A percentile compares a stretch with the other conserved stretches of the same genome.
These are phyloP conservation scores for Benthosema pterotum DNA, from an alignment of 2,797 vertebrate species.

Conservation along the genomic window DNA sequence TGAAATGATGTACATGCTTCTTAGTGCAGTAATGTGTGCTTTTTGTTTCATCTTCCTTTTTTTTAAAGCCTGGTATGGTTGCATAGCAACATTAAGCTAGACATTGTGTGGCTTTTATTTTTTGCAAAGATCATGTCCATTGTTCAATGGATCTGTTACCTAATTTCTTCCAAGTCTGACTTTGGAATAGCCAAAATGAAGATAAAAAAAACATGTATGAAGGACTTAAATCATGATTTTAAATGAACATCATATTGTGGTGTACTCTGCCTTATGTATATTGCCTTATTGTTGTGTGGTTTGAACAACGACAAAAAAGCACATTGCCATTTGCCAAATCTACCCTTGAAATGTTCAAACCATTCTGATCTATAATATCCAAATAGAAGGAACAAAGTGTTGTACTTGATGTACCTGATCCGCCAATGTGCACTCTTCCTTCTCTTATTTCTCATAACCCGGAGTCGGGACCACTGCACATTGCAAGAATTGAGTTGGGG, in stretches of 20 bases:
- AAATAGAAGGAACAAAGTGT: background rate
- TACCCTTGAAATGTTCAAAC: background rate
- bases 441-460: background rate
- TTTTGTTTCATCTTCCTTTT: background rate
- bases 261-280: background rate
- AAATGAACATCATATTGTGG: background rate
- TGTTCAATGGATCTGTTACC: background rate
- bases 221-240: background rate
- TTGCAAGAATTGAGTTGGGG: background rate
- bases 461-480: background rate
- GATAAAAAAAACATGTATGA: background rate
- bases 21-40: background rate
- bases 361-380: background rate
- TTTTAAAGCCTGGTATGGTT: background rate
- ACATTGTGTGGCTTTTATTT: background rate
- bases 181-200: conserved; percentile 7
- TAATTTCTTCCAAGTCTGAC: background rate
- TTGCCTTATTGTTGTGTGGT: background rate
- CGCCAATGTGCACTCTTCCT: background rate
- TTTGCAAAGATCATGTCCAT: background rate
- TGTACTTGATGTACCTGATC: background rate
- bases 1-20: too few relatives aligned
- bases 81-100: background rate
- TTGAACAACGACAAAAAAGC: background rate
- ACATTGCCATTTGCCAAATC: conserved; percentile 4